Evolutionary conservation across 2,113 vertebrate species (phyloP).

Genomic region (Tychaedon coryphoeus): DNA sequence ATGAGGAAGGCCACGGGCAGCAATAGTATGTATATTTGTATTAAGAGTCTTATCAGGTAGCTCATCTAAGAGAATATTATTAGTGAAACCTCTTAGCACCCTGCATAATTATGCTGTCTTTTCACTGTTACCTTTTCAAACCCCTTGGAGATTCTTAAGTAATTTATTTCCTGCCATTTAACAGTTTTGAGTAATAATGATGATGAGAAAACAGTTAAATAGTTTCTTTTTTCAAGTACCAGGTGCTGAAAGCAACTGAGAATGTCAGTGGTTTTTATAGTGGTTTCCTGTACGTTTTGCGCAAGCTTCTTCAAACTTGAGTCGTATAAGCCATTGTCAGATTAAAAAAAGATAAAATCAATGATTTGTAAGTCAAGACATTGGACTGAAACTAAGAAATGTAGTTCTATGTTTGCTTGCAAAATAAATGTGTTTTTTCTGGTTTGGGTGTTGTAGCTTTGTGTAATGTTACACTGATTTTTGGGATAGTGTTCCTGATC

Average conservation of each 20-base stretch:
- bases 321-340: not conserved
- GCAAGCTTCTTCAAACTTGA: not conserved
- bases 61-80: not conserved
- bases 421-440: not conserved
- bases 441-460: not conserved
- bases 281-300: not conserved
- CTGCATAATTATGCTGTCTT: slow-evolving; percentile 16
- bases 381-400: not conserved
- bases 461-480: not conserved
- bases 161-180: slow-evolving; percentile 33
- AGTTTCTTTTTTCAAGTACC: slow-evolving; percentile 10
- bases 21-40: not conserved
- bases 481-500: not conserved
- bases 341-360: not conserved
- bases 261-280: not conserved
- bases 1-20: not conserved
- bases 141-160: not conserved
- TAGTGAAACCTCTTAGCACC: not conserved
- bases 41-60: slow-evolving; percentile 8
- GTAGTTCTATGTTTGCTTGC: not conserved
- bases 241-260: slow-evolving; percentile 3
- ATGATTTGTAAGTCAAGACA: not conserved
- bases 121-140: slow-evolving; percentile 27
- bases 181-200: slow-evolving; percentile 20
- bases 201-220: not conserved